Percentiles rank a stretch among this genome's conserved stretches.
Evolutionary conservation across 2,888 invertebrate species (phyloP).

Genomic region (Aricia artaxerxes): DNA sequence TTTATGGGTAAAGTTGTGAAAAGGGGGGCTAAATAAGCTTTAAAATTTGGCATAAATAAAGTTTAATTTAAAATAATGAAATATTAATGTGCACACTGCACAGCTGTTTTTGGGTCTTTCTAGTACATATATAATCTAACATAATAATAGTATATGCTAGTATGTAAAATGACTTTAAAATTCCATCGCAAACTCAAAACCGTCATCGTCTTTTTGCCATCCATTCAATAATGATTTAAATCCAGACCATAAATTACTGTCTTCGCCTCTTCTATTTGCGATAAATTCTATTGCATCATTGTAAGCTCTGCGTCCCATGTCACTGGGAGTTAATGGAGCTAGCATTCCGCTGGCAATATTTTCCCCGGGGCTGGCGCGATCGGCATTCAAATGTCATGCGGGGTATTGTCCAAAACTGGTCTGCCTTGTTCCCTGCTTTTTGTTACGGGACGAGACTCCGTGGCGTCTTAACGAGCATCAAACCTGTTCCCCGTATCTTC

Average conservation of each 20-base stretch:
- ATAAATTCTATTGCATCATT: constrained; percentile 24
- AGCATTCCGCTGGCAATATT: constrained; percentile 42
- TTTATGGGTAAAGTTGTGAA: no score
- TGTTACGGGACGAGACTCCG: constrained; percentile 71
- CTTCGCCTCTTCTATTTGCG: constrained; percentile 23
- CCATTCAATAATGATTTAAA: background rate
- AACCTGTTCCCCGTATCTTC: constrained; percentile 71
- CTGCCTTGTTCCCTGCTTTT: constrained; percentile 64
- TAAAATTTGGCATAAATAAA: no score
- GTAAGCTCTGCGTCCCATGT: constrained; percentile 2
- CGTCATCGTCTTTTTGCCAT: background rate
- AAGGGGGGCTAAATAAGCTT: no score
- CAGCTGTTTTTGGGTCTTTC: no score
- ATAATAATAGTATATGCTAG: no score
- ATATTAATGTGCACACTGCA: no score
- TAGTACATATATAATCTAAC: no score
- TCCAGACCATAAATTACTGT: constrained; percentile 22
- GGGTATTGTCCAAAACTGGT: constrained; percentile 73
- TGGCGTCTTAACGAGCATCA: constrained; percentile 72
- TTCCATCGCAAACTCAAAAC: background rate
- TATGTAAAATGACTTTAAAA: background rate
- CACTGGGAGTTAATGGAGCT: constrained; percentile 39
- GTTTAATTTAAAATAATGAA: no score
- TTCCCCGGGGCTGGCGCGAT: constrained; percentile 51
- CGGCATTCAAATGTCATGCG: constrained; percentile 70